Base-by-base conservation (phyloP, 2,888 invertebrate genomes). In the Notodonta ziczac region DNA sequence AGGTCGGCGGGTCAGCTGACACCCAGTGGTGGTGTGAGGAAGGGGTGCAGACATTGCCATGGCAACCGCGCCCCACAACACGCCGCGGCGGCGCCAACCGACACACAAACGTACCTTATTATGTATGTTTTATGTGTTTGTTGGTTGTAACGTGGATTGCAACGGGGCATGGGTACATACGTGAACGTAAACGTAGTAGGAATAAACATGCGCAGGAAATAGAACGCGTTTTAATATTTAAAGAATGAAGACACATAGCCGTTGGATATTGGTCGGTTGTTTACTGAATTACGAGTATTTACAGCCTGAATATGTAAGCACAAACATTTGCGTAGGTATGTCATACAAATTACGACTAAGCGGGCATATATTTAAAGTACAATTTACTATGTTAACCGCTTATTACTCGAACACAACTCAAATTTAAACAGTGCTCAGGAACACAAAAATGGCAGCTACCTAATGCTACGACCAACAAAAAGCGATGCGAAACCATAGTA, bases 1-100 rank as follows among this genome's bases (percentile, higher is more conserved):
- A 89, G 90, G 90, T 90, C 90, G 90, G 68, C 87, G 87, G 91
- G 91, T 92, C 91, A 91, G 89, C 88, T 88, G 88, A 85, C 86
- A 82, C 71, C 67, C 70, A 14, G 68, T 71, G 63, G 76, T 72
- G 73, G 76, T 69, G 78, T 78, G 82, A 78, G 77, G 84, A 69
- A 77, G 73, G 75, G 80, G 74, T 73, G 78, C 77, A 76, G 72
- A 76, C 69, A 89, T 92, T 76, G 76, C 81, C 84, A 89, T 89
- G 83, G 79, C 82, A 82, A 92, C 91, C 78, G 85, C 82, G 88
- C 89, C 90, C 91, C 87, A 91, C 91, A 92, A 93, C 93, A 92
- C 93, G 92, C 88, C 93, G 87, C 76, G 78, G 83, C 85, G 92
- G 92, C 93, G 93, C 93, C 93, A 80, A 76, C 82, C 80, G 76